phyloP scores from a whole-genome alignment of 2,113 vertebrate genomes.

The Arvicanthis niloticus region DNA sequence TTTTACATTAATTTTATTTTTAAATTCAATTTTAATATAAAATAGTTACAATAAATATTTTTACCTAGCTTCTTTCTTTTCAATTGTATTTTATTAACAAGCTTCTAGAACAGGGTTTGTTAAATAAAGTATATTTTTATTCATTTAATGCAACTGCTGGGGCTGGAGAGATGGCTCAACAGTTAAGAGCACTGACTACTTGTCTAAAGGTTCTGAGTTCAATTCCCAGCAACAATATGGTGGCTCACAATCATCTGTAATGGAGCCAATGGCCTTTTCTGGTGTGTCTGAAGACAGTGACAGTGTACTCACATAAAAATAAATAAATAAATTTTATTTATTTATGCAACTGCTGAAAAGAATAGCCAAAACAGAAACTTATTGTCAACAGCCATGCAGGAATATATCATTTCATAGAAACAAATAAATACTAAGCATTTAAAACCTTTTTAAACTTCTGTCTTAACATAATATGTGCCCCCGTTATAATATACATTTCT shows the following conservation, averaged over 20 bases:
- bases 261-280: too few relatives aligned
- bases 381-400: background rate
- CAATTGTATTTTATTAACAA: conserved; percentile 53
- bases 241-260: too few relatives aligned
- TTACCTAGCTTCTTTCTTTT: background rate
- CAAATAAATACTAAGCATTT: background rate
- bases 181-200: too few relatives aligned
- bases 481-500: background rate
- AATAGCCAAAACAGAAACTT: conserved; percentile 53
- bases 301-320: background rate
- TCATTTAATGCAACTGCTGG: conserved; percentile 12
- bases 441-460: conserved; percentile 18
- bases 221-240: too few relatives aligned
- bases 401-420: conserved; percentile 43
- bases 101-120: background rate
- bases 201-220: too few relatives aligned
- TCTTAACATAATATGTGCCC: background rate
- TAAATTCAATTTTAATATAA: background rate
- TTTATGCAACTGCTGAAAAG: conserved; percentile 23
- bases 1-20: background rate
- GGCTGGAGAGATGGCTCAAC: too few relatives aligned
- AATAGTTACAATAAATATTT: conserved; percentile 25
- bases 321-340: conserved; percentile 18
- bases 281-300: too few relatives aligned
- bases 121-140: conserved; percentile 31